Conservation (phyloP, 2,113 vertebrate genomes). For the Recurvirostra avosetta region DNA sequence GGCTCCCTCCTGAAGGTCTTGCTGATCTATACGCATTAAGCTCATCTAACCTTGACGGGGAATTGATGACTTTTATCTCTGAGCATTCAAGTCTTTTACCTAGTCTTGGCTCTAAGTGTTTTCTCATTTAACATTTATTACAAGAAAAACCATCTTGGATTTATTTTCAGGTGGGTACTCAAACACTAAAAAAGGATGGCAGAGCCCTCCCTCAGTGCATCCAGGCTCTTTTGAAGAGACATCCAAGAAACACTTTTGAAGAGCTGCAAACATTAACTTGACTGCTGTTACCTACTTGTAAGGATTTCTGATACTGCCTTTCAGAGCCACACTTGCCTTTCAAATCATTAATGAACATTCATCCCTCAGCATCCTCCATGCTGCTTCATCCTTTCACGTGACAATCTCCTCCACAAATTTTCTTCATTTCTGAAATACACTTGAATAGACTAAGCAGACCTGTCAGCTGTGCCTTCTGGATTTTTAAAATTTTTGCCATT, state of each 20-base stretch:
- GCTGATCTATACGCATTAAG: neutral
- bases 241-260: neutral
- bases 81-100: neutral
- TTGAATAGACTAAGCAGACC: neutral
- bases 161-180: neutral
- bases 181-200: neutral
- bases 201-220: neutral
- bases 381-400: neutral
- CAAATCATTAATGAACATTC: neutral
- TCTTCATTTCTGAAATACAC: neutral
- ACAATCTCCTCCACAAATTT: neutral
- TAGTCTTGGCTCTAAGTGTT: neutral
- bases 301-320: neutral
- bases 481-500: neutral
- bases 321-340: neutral
- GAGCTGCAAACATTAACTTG: neutral
- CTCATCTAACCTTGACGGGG: neutral
- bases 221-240: neutral
- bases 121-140: neutral
- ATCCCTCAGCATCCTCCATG: neutral
- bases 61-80: neutral
- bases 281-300: neutral
- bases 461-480: neutral
- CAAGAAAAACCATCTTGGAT: neutral
- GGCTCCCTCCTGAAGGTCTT: neutral